A percentile compares a stretch with the other conserved stretches of the same genome.
These are phyloP conservation scores for Onychomys arenicola DNA, from an alignment of 2,797 vertebrate species.

Conservation along the genomic window DNA sequence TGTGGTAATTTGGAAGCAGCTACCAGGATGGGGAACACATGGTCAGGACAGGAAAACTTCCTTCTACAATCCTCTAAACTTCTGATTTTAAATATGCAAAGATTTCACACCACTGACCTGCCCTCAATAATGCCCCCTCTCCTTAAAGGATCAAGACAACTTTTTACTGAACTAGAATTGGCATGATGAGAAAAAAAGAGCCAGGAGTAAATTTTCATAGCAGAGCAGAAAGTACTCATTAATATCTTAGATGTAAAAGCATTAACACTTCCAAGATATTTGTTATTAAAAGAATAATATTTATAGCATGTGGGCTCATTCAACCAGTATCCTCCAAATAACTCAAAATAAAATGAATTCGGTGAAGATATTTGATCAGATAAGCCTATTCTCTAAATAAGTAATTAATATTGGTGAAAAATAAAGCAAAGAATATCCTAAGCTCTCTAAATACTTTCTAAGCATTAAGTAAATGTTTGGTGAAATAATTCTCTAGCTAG, in stretches of 20 bases:
- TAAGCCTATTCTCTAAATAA: slow-evolving; percentile 48
- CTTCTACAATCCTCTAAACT: background rate
- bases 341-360: slow-evolving; percentile 56
- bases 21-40: too few species aligned
- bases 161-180: slow-evolving; percentile 40
- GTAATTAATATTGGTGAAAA: background rate
- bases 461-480: background rate
- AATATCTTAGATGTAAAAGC: slow-evolving; percentile 38
- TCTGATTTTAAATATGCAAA: slow-evolving; percentile 63
- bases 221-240: background rate
- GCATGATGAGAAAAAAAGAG: slow-evolving; percentile 31
- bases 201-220: slow-evolving; percentile 14
- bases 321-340: slow-evolving; percentile 8
- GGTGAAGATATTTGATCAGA: background rate
- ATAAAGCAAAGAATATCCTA: background rate
- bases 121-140: slow-evolving; percentile 15
- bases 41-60: too few species aligned
- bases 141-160: slow-evolving; percentile 50
- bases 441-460: background rate
- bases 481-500: slow-evolving; percentile 1
- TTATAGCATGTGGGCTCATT: slow-evolving; percentile 14
- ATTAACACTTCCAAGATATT: background rate
- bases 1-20: too few species aligned
- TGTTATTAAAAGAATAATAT: slow-evolving; percentile 20
- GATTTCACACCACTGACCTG: background rate